Evolutionary conservation across 64 coral and sea anemone genomes (phyloP).

Genomic region (Montipora foliosa): DNA sequence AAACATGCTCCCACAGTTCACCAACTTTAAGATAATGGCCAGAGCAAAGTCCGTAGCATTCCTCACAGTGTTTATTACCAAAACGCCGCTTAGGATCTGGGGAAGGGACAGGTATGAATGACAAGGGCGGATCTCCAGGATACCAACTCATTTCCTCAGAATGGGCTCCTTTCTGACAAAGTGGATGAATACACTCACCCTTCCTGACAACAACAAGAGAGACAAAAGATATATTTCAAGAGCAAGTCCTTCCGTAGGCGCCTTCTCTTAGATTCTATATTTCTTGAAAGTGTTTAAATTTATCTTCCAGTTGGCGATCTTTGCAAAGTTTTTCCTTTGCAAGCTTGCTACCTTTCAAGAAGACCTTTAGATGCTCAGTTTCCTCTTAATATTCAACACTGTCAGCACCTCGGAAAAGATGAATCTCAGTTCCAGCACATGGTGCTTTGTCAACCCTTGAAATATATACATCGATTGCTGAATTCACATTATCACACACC

Average conservation of each 20-base stretch:
- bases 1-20: conserved; percentile 15
- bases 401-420: conserved; percentile 44
- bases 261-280: conserved; percentile 42
- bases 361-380: conserved; percentile 52
- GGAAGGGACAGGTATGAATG: conserved; percentile 31
- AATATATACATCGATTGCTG: conserved; percentile 68
- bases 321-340: conserved; percentile 39
- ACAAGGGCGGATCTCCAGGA: conserved; percentile 41
- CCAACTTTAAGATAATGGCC: conserved; percentile 67
- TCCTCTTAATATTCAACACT: conserved; percentile 5
- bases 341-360: conserved; percentile 58
- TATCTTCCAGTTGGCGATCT: conserved; percentile 12
- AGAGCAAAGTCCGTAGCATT: conserved; percentile 30
- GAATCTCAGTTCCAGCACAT: conserved; percentile 63
- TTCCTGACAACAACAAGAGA: conserved; percentile 43
- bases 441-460: conserved; percentile 29
- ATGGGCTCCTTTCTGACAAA: conserved; percentile 29
- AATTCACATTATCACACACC: conserved; percentile 25
- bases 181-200: conserved; percentile 46
- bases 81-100: conserved; percentile 48
- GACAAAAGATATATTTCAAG: conserved; percentile 55
- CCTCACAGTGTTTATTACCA: conserved; percentile 24
- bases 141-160: conserved; percentile 41
- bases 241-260: conserved; percentile 39
- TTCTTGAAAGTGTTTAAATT: not conserved